phyloP scores from a whole-genome alignment of 2,797 vertebrate species.

The Sciurus vulgaris region DNA sequence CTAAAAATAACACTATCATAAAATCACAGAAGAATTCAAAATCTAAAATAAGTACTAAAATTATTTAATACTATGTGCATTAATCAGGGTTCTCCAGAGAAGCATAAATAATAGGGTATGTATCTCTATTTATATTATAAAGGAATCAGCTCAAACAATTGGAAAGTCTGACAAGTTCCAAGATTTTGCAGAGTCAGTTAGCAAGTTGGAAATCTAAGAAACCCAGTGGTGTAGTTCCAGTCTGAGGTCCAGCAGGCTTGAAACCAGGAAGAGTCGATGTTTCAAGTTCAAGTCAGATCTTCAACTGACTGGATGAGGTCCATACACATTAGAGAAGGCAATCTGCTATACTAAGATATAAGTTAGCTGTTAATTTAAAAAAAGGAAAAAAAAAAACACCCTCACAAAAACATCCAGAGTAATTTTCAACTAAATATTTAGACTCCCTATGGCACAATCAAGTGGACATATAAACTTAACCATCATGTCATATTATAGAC shows the following conservation, averaged over 20 bases:
- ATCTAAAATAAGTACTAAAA: conserved; percentile 54
- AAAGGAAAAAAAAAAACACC: background rate
- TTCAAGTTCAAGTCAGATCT: background rate
- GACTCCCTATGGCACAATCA: background rate
- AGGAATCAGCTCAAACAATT: background rate
- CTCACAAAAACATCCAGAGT: background rate
- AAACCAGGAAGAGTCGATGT: background rate
- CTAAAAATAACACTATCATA: background rate
- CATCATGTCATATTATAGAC: background rate
- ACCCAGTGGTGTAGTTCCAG: background rate
- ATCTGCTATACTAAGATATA: background rate
- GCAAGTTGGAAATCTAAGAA: background rate
- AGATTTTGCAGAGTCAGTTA: background rate
- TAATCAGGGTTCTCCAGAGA: background rate
- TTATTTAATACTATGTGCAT: background rate
- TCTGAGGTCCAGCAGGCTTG: background rate
- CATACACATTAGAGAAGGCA: background rate
- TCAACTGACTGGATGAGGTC: background rate
- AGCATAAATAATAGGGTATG: background rate
- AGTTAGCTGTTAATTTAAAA: background rate
- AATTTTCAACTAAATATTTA: background rate
- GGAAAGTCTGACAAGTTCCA: background rate
- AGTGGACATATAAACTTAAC: conserved; percentile 29
- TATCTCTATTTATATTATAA: background rate
- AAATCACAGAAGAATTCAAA: background rate